phyloP scores from a whole-genome alignment of 2,888 invertebrate genomes.

The Phaedon cochleariae region DNA sequence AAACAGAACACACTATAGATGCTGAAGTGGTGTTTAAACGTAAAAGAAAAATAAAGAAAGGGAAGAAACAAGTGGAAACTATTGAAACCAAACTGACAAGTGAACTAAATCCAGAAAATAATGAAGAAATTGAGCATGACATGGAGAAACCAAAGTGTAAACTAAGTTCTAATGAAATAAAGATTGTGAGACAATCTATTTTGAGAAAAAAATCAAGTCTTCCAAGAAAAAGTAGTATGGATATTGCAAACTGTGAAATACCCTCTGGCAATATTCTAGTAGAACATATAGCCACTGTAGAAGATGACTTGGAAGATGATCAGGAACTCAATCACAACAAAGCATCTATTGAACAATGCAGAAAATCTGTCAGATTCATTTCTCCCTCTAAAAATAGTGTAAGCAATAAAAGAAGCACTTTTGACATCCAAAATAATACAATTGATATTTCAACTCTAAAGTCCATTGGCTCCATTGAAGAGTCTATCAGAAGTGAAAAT shows the following conservation, averaged over 20 bases:
- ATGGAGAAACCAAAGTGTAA: not conserved
- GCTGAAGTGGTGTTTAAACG: conserved; percentile 6
- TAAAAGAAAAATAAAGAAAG: conserved; percentile 3
- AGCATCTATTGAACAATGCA: not conserved
- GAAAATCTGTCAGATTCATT: conserved; percentile 20
- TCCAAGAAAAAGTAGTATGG: not conserved
- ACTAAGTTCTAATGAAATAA: not conserved
- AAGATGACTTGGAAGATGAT: not conserved
- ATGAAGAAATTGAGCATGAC: not conserved
- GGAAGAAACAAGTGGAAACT: not conserved
- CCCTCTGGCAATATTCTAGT: conserved; percentile 2
- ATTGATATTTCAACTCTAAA: not conserved
- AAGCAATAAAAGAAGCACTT: conserved; percentile 7
- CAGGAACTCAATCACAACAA: not conserved
- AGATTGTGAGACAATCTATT: not conserved
- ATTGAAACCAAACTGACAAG: not conserved
- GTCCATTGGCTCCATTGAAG: not conserved
- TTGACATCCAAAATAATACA: conserved; percentile 8
- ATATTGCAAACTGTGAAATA: not conserved
- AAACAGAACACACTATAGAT: not conserved
- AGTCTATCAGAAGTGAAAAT: not conserved
- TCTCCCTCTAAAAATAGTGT: not conserved
- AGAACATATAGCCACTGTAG: conserved; percentile 6
- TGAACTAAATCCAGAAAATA: not conserved
- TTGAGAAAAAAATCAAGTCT: not conserved